Conservation (phyloP, 1,140 invertebrate species). For the Bombus impatiens region DNA sequence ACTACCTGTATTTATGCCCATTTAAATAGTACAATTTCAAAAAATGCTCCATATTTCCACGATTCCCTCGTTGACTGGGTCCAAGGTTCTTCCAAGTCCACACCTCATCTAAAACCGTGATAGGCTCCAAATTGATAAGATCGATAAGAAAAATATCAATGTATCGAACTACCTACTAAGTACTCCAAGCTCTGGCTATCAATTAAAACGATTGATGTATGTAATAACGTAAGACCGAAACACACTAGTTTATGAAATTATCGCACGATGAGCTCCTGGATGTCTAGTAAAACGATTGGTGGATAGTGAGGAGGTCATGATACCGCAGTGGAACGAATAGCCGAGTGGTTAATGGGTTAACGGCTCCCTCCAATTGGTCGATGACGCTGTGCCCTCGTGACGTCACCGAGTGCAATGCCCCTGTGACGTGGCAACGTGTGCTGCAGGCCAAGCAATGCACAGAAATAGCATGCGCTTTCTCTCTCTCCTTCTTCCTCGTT, state of each 20-base stretch:
- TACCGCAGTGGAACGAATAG: constrained; percentile 62
- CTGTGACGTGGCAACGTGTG: constrained; percentile 75
- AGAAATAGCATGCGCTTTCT: constrained; percentile 73
- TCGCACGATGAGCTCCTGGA: constrained; percentile 35
- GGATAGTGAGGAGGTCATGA: constrained; percentile 68
- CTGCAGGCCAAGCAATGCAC: constrained; percentile 69
- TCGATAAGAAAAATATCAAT: background rate
- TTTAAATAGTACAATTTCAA: background rate
- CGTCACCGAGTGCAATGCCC: constrained; percentile 80
- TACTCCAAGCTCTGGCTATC: too few relatives aligned
- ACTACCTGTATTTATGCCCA: background rate
- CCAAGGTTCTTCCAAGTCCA: background rate
- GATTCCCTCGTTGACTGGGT: background rate
- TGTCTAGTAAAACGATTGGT: constrained; percentile 45
- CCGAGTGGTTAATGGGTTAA: constrained; percentile 79
- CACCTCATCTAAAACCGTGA: background rate
- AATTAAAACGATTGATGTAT: background rate
- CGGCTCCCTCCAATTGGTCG: constrained; percentile 79
- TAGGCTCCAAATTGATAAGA: background rate
- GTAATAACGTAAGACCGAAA: background rate
- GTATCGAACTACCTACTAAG: background rate
- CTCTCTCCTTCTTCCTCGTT: constrained; percentile 55
- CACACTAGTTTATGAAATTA: background rate
- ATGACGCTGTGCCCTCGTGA: constrained; percentile 79
- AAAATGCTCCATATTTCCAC: background rate